Conservation (phyloP, 1,140 invertebrate genomes). For the Hycleus phaleratus region DNA sequence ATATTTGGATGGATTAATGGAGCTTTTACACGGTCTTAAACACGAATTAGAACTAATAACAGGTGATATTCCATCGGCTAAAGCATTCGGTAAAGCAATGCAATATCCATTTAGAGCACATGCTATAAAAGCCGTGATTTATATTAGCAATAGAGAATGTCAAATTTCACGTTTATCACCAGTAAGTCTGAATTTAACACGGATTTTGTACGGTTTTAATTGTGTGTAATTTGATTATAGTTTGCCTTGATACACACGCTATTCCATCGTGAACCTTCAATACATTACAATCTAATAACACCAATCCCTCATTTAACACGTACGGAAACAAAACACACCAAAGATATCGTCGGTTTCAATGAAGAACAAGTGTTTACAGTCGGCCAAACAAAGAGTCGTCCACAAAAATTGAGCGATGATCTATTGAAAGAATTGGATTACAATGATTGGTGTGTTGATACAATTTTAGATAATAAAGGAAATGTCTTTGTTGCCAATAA, state of each 20-base stretch:
- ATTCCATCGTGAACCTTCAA: too few species aligned
- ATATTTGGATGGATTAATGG: not conserved
- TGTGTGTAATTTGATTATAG: conserved; percentile 39
- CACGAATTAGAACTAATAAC: conserved; percentile 24
- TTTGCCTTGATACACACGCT: conserved; percentile 10
- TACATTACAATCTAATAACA: conserved; percentile 29
- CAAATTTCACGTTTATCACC: conserved; percentile 24
- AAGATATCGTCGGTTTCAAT: conserved; percentile 49
- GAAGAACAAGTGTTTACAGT: conserved; percentile 46
- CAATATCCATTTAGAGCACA: conserved; percentile 55
- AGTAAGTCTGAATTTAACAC: conserved; percentile 16
- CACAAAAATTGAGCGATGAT: conserved; percentile 41
- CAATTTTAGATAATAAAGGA: conserved; percentile 46
- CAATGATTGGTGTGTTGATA: conserved; percentile 50
- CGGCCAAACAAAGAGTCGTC: conserved; percentile 51
- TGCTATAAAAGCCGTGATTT: conserved; percentile 51
- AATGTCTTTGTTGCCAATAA: conserved; percentile 47
- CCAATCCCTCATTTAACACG: conserved; percentile 25
- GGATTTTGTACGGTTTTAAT: conserved; percentile 41
- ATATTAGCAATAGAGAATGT: conserved; percentile 37
- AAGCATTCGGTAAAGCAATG: conserved; percentile 48
- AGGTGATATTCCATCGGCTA: conserved; percentile 36
- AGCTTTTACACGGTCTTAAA: conserved; percentile 4
- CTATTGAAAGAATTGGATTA: conserved; percentile 45
- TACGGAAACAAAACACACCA: conserved; percentile 39